Conservation (phyloP, 1,140 invertebrate genomes). For the Drosophila subobscura region DNA sequence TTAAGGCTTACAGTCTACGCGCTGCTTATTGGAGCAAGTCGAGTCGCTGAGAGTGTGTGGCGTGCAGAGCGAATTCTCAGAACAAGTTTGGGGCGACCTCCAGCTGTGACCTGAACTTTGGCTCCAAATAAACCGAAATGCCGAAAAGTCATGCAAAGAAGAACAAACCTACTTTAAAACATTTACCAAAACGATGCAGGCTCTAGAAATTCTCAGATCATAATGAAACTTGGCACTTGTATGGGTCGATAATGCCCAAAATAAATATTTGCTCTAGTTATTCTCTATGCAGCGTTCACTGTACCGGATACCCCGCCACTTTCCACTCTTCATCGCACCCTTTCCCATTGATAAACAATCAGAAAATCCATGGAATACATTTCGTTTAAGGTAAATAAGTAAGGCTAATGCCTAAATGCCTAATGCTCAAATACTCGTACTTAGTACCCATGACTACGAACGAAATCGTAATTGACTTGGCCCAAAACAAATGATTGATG, state of each 20-base stretch:
- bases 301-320: constrained; percentile 2
- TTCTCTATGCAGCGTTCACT: too few relatives aligned
- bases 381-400: constrained; percentile 59
- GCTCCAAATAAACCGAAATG: constrained; percentile 14
- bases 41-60: constrained; percentile 33
- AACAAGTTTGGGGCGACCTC: constrained; percentile 39
- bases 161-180: too few relatives aligned
- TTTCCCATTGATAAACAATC: constrained; percentile 45
- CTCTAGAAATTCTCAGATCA: too few relatives aligned
- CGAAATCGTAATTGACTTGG: constrained; percentile 47
- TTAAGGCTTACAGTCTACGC: constrained; percentile 26
- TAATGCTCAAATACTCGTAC: neutral
- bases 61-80: constrained; percentile 13
- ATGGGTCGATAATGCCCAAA: too few relatives aligned
- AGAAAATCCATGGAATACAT: constrained; percentile 41
- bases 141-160: neutral
- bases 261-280: too few relatives aligned
- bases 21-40: constrained; percentile 71
- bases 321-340: neutral
- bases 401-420: constrained; percentile 28
- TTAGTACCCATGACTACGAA: constrained; percentile 62
- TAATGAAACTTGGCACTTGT: too few relatives aligned
- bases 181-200: too few relatives aligned
- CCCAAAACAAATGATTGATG: constrained; percentile 68
- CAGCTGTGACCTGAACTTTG: constrained; percentile 63